Evolutionary conservation across 64 coral and sea anemone species (phyloP), one percentile per base, ranked within the genome.

Genomic region (Stichodactyla mertensii): DNA sequence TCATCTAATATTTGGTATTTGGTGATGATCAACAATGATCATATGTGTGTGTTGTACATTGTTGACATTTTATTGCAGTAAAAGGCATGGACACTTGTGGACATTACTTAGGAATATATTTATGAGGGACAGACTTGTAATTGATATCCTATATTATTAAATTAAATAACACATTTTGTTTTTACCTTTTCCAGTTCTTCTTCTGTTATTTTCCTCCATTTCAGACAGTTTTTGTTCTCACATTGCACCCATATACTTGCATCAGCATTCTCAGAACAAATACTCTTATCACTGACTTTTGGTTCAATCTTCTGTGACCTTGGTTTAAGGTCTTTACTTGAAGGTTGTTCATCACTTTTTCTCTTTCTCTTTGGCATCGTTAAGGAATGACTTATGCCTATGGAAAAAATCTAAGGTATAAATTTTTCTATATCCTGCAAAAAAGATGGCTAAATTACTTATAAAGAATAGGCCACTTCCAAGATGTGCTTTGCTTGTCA

Each of bases 171-270:
- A 45, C 36, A 45, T 45, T 45, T 45, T 45, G 14, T 66, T 66
- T 66, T 31, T 10, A 82, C 80, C 22, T 58, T 52, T 16, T 89
- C 64, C 18, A 90, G 90, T 13, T 86, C 93, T 52, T 92, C 93
- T 28, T 90, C 60, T 19, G 87, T 77, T 55, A 95, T 92, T 77
- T 88, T 80, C 58, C 93, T 88, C 93, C 93, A 95, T 87, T 95
- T 95, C 12, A 92, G 78, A 56, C 93, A 95, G 56, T 84, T 89
- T 13, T 88, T 92, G 15, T 79, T 95, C 85, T 95, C 93, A 64
- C 93, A 95, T 79, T 95, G 93, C 10, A 95, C 90, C 93, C 93
- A 95, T 16, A 86, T 91, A 20, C 67, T 80, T 57, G 61, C 89
- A 10, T 55, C 53, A 2, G 77, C 84, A 7, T 79, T 71, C 4